A percentile compares a stretch with the other conserved stretches of the same genome.
Conservation (phyloP, 2,888 invertebrate genomes). For the Hylaea fasciaria region DNA sequence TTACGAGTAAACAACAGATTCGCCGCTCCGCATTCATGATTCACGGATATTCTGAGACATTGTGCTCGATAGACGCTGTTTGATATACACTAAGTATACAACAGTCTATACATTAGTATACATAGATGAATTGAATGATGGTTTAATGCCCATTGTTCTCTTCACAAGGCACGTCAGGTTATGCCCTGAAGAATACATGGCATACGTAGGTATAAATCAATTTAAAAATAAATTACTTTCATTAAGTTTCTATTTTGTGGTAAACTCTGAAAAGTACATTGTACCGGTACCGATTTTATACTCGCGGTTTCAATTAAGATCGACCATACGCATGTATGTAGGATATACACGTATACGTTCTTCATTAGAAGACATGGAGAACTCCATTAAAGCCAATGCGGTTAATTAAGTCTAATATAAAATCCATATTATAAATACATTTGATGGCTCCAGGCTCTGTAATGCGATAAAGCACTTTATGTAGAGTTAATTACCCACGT, state of each 20-base stretch:
- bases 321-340: no score
- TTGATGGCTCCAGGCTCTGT: constrained; percentile 7
- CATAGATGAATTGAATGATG: constrained; percentile 26
- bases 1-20: constrained; percentile 49
- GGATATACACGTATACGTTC: no score
- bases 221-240: no score
- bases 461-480: constrained; percentile 16
- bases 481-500: constrained; percentile 13
- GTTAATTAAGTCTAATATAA: constrained; percentile 17
- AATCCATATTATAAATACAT: constrained; percentile 14
- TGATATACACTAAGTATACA: no score
- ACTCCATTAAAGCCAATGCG: background rate
- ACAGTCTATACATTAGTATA: no score
- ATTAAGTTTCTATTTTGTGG: no score
- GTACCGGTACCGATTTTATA: no score
- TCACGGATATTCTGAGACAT: constrained; percentile 48
- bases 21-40: constrained; percentile 50
- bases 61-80: constrained; percentile 37
- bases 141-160: constrained; percentile 22
- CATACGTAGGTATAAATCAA: no score
- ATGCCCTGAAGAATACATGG: background rate
- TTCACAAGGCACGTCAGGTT: background rate
- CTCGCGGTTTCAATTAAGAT: no score
- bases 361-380: background rate
- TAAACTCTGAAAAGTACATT: no score